Base-by-base conservation (phyloP, 1,140 invertebrate species). In the Aleiodes sp. region DNA sequence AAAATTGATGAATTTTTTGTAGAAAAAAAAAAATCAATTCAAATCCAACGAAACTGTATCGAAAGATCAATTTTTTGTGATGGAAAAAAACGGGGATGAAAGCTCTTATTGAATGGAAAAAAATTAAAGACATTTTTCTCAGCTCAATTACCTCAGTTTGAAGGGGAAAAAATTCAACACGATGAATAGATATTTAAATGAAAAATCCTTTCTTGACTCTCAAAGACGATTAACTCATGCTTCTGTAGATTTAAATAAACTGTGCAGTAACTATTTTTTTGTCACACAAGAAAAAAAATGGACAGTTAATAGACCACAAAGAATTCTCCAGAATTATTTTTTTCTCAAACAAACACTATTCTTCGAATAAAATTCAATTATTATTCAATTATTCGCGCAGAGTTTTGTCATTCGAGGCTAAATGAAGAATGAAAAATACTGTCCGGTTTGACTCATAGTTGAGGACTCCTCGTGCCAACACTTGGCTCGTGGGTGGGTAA, bases 391-490 rank as follows among this genome's bases (percentile, higher is more conserved):
- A 7, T n/a, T 14, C 14, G 24, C 41, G 41, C 61, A n/a, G 39
- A 28, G 37, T 24, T n/a, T 66, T 67, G 71, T 57, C 69, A 68
- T 68, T 65, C 59, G 62, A 77, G 73, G 75, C 71, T 74, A 73
- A 76, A 76, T 70, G 74, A n/a, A n/a, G n/a, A n/a, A n/a, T 71
- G 76, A 71, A 52, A 70, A 76, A 77, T 76, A 81, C 76, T 81
- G 68, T 76, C 68, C 74, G 72, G 73, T 70, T 74, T 71, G 52
- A 70, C 68, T 60, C 35, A 59, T 31, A 52, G 19, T 67, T 46
- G 70, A 59, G 68, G 46, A 59, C 65, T 67, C 33, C 46, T 52
- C 46, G 46, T 52, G 46, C 46, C 46, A 52, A 52, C 29, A 35
- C 52, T 39, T 35, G 52, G 33, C 19, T 24, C 21, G 39, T 21